These are phyloP conservation scores for Drosophila bifasciata DNA, from an alignment of 1,140 invertebrate genomes.

Conservation along the genomic window DNA sequence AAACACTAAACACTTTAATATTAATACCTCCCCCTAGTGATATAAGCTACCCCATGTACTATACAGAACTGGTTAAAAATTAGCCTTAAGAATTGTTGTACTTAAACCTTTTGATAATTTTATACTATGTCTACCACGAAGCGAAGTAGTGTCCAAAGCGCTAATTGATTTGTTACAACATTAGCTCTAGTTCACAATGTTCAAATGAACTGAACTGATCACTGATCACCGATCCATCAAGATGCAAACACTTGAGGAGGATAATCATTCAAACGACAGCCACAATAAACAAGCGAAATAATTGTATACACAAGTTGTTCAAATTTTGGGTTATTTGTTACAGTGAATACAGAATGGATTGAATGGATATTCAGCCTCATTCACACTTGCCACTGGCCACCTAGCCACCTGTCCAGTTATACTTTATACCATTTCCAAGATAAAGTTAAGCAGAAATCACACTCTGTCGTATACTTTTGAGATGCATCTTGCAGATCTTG, in stretches of 20 bases:
- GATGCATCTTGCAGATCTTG: too few relatives aligned
- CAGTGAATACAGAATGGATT: background rate
- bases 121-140: conserved; percentile 1
- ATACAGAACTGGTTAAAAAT: conserved; percentile 71
- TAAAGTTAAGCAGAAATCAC: too few relatives aligned
- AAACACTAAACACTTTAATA: conserved; percentile 6
- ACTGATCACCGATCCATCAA: conserved; percentile 23
- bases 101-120: conserved; percentile 52
- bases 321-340: background rate
- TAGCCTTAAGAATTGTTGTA: conserved; percentile 70
- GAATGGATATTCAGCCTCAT: background rate
- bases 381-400: background rate
- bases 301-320: conserved; percentile 2
- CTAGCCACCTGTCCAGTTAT: too few relatives aligned
- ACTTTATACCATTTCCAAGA: too few relatives aligned
- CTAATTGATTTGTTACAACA: conserved; percentile 37
- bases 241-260: conserved; percentile 20
- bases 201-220: conserved; percentile 12
- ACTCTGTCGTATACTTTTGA: background rate
- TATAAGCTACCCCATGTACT: conserved; percentile 26
- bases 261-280: conserved; percentile 7
- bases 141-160: conserved; percentile 9
- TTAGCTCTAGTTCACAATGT: conserved; percentile 42
- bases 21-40: conserved; percentile 15
- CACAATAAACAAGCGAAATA: conserved; percentile 43